These are phyloP conservation scores for Dromas ardeola DNA, from an alignment of 2,113 vertebrate genomes.

Conservation along the genomic window DNA sequence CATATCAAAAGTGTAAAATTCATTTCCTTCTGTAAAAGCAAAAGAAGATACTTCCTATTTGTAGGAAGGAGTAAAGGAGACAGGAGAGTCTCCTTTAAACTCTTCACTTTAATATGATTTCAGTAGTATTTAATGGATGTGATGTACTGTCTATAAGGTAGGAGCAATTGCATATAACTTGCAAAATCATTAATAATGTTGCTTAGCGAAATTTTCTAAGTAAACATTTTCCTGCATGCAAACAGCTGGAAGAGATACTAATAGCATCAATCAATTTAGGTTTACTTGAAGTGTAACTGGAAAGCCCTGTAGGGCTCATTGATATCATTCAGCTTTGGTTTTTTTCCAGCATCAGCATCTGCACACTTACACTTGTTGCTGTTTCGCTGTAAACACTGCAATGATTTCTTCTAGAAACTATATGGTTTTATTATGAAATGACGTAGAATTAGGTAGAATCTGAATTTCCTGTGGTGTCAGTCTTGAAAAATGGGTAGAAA, in stretches of 20 bases:
- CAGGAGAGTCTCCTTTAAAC: background rate
- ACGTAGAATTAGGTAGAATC: background rate
- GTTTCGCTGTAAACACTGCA: background rate
- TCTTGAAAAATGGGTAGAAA: background rate
- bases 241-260: background rate
- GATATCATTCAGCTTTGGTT: background rate
- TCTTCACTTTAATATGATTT: background rate
- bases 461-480: background rate
- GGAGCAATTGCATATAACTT: background rate
- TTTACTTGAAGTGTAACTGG: background rate
- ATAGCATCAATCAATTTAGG: background rate
- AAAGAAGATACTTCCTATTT: background rate
- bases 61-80: too few relatives aligned
- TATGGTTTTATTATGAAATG: fast-evolving
- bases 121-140: background rate
- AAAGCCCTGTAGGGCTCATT: background rate
- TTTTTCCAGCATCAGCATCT: background rate
- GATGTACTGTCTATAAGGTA: background rate
- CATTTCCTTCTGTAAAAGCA: background rate
- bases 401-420: background rate
- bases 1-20: background rate
- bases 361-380: background rate
- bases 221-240: background rate
- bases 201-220: background rate
- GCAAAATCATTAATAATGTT: background rate